Percentiles rank a stretch among this genome's conserved stretches.
These are phyloP conservation scores for Conomelus anceps DNA, from an alignment of 2,888 invertebrate species.

Conservation along the genomic window DNA sequence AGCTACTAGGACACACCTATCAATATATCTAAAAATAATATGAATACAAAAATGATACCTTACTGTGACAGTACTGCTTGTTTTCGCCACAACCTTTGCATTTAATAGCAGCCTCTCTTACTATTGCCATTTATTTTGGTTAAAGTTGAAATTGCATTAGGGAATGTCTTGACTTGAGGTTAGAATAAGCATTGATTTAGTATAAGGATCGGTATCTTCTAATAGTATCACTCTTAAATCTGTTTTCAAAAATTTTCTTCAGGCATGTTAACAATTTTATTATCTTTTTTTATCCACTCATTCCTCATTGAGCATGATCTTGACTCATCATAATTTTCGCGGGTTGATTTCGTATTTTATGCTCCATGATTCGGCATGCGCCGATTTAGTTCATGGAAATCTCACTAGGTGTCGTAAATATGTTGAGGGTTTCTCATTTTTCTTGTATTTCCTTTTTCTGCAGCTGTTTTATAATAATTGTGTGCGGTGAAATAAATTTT, in stretches of 20 bases:
- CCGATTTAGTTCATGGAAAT: not conserved
- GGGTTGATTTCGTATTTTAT: not conserved
- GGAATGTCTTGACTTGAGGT: not conserved
- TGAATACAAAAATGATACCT: not conserved
- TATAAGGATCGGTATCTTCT: not conserved
- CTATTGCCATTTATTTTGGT: not conserved
- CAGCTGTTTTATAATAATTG: too few relatives aligned
- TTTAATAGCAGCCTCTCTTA: not conserved
- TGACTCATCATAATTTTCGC: not conserved
- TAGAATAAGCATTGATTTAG: not conserved
- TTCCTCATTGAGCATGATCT: not conserved
- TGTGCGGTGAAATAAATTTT: too few relatives aligned
- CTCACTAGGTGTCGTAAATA: not conserved
- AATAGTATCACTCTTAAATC: not conserved
- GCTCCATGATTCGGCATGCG: not conserved
- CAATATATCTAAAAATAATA: conserved; percentile 9
- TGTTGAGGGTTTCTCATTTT: not conserved
- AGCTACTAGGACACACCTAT: conserved; percentile 8
- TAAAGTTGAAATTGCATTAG: not conserved
- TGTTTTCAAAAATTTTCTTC: not conserved
- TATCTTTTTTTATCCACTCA: too few relatives aligned
- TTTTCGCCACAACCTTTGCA: not conserved
- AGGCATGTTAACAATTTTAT: not conserved
- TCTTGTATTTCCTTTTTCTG: not conserved
- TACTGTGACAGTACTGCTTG: not conserved